Evolutionary conservation across 1,140 invertebrate genomes (phyloP).

Genomic region (Heliconius hermathena): DNA sequence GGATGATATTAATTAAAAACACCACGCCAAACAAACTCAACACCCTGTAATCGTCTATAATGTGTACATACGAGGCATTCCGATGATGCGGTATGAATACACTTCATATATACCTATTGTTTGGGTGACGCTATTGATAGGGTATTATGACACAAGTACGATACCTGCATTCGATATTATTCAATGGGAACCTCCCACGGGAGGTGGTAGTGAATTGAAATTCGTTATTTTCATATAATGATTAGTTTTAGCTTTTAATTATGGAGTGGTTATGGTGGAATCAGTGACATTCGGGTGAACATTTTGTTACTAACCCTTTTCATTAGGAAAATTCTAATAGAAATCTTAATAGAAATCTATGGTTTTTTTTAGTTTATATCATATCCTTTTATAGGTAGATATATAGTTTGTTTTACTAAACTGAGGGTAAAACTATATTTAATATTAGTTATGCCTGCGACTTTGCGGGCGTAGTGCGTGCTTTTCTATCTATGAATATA

Average conservation of each 20-base stretch:
- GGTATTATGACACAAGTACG: conserved; percentile 5
- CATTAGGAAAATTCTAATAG: neutral
- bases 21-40: neutral
- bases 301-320: neutral
- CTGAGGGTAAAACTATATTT: too few relatives aligned
- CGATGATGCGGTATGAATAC: neutral
- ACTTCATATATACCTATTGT: neutral
- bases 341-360: neutral
- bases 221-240: conserved; percentile 10
- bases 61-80: neutral
- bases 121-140: neutral
- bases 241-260: neutral
- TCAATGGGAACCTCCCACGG: neutral
- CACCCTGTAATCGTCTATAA: neutral
- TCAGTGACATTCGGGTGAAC: neutral
- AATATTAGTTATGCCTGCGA: too few relatives aligned
- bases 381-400: too few relatives aligned
- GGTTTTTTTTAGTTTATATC: too few relatives aligned
- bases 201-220: neutral
- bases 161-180: neutral
- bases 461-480: too few relatives aligned
- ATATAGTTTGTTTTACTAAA: too few relatives aligned
- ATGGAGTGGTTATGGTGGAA: neutral
- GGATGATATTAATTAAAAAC: conserved; percentile 1
- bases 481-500: too few relatives aligned